A percentile compares a stretch with the other conserved stretches of the same genome.
Evolutionary conservation across 2,888 invertebrate genomes (phyloP).

Genomic region (Nesidiocoris tenuis): DNA sequence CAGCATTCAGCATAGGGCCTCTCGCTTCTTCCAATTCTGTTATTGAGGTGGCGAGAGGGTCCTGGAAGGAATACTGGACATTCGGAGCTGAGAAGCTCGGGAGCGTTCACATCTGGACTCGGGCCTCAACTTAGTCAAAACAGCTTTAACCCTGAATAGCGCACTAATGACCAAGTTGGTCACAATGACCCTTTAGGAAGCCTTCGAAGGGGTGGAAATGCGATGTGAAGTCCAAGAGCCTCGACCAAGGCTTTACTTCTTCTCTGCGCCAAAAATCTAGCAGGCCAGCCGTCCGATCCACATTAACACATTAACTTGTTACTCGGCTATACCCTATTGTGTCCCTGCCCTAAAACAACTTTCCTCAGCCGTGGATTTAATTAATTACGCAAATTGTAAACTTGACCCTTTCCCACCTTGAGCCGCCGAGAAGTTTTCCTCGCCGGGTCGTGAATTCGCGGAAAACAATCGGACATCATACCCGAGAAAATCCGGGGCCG

Average conservation of each 20-base stretch:
- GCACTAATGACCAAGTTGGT: conserved; percentile 46
- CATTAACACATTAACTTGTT: conserved; percentile 31
- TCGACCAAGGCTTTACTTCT: neutral
- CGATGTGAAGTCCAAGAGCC: conserved; percentile 20
- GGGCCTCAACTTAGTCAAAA: conserved; percentile 44
- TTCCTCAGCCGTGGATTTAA: neutral
- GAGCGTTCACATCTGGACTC: neutral
- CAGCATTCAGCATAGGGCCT: conserved; percentile 9
- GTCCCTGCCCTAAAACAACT: conserved; percentile 2
- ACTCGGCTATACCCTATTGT: conserved; percentile 20
- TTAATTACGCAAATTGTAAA: conserved; percentile 15
- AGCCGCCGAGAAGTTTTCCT: neutral
- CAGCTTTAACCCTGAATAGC: conserved; percentile 43
- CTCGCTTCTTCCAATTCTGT: conserved; percentile 19
- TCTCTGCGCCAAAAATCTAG: neutral
- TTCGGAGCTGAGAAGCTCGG: conserved; percentile 12
- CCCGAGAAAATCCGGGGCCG: neutral
- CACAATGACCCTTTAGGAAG: conserved; percentile 36
- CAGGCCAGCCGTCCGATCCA: neutral
- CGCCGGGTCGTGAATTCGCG: neutral
- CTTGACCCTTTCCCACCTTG: conserved; percentile 8
- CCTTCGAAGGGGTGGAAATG: conserved; percentile 21
- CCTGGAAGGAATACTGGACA: conserved; percentile 15
- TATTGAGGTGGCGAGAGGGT: conserved; percentile 13
- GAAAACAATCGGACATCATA: conserved; percentile 6